Percentiles rank a stretch among this genome's conserved stretches.
Conservation (phyloP, 2,113 vertebrate species). For the Xiphorhynchus elegans region DNA sequence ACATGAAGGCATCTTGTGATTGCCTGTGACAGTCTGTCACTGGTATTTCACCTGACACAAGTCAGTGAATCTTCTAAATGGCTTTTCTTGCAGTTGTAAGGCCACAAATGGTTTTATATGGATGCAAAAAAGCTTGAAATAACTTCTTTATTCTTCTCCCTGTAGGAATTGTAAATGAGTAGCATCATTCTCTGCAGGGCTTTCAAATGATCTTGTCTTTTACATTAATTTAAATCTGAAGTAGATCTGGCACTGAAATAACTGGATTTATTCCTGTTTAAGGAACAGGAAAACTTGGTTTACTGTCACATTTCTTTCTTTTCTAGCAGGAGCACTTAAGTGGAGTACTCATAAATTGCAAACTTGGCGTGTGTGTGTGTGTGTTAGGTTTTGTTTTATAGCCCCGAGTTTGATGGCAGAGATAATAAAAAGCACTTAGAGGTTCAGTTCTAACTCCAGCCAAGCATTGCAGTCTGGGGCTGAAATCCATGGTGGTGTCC, state of each 20-base stretch:
- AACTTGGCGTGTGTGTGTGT: background rate
- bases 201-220: conserved; percentile 32
- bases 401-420: background rate
- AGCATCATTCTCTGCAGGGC: background rate
- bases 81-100: conserved; percentile 63
- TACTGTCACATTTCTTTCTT: background rate
- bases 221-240: conserved; percentile 25
- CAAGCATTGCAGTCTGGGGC: conserved; percentile 6
- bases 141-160: conserved; percentile 52
- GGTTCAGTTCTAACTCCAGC: conserved; percentile 20
- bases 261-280: background rate
- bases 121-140: conserved; percentile 47
- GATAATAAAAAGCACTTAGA: conserved; percentile 39
- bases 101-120: conserved; percentile 41
- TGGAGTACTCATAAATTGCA: background rate
- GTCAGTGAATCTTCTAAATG: conserved; percentile 57
- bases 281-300: background rate
- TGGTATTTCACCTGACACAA: conserved; percentile 61
- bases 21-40: conserved; percentile 67
- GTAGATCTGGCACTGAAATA: background rate
- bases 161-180: conserved; percentile 45
- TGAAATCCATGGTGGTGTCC: background rate
- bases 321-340: conserved; percentile 18
- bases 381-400: background rate
- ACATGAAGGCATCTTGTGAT: conserved; percentile 60